Conservation (phyloP, 1,140 invertebrate species). For the Drosophila ohnishii region DNA sequence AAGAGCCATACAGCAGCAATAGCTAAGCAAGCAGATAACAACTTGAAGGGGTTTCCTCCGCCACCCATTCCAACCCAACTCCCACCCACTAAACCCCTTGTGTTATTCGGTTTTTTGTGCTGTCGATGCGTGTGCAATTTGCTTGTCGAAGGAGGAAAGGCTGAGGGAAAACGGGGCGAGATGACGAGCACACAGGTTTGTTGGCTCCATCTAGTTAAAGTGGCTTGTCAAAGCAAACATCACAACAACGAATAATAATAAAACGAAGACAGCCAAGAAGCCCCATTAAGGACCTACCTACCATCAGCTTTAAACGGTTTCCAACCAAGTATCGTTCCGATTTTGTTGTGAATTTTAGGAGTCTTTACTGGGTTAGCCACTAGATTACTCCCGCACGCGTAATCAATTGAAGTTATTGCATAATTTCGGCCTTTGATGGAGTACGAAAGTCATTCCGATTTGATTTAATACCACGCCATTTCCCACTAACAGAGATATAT, state of each 20-base stretch:
- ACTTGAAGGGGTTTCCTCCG: constrained; percentile 47
- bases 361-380: constrained; percentile 18
- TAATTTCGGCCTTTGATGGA: constrained; percentile 70
- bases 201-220: constrained; percentile 61
- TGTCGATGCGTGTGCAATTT: constrained; percentile 62
- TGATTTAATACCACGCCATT: constrained; percentile 59
- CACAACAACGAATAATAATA: constrained; percentile 73
- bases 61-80: not conserved
- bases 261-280: constrained; percentile 40
- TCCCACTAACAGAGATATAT: constrained; percentile 7
- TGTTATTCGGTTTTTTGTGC: constrained; percentile 25
- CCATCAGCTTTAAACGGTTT: constrained; percentile 62
- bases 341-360: constrained; percentile 2
- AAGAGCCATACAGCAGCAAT: constrained; percentile 52
- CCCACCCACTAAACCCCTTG: constrained; percentile 13
- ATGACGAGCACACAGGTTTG: constrained; percentile 23
- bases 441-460: constrained; percentile 76
- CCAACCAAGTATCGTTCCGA: constrained; percentile 1
- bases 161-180: not conserved
- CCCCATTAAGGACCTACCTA: constrained; percentile 31
- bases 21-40: constrained; percentile 75
- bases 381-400: constrained; percentile 59
- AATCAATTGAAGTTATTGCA: constrained; percentile 77
- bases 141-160: constrained; percentile 22
- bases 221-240: constrained; percentile 77